These are phyloP conservation scores for Machimus rusticus DNA, from an alignment of 2,888 invertebrate species.

Conservation along the genomic window DNA sequence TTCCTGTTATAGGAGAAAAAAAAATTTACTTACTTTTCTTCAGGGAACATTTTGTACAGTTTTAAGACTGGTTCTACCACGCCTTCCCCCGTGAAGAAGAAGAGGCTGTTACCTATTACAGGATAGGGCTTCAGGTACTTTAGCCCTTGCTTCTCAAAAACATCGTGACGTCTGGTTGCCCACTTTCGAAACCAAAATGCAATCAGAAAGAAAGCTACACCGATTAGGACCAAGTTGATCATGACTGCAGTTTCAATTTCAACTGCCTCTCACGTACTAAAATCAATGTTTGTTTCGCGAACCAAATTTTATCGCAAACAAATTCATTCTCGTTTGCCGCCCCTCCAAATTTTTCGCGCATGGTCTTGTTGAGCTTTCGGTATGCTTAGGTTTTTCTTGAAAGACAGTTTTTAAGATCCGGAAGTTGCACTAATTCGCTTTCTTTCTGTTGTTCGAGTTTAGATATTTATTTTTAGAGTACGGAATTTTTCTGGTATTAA, in stretches of 20 bases:
- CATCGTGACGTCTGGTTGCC: neutral
- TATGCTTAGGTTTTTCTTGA: too few relatives aligned
- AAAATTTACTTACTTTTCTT: neutral
- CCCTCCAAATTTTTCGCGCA: too few relatives aligned
- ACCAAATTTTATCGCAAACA: neutral
- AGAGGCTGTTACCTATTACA: neutral
- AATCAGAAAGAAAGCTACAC: neutral
- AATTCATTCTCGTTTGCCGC: neutral
- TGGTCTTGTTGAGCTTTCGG: too few relatives aligned
- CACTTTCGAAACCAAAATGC: neutral
- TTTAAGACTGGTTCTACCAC: neutral
- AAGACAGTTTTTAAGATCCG: too few relatives aligned
- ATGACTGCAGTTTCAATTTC: neutral
- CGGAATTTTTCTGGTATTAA: too few relatives aligned
- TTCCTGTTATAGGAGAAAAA: neutral
- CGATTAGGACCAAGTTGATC: neutral
- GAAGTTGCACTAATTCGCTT: too few relatives aligned
- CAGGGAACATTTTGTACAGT: neutral
- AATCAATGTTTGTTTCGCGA: neutral
- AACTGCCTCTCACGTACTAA: neutral
- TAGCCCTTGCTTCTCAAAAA: constrained; percentile 7
- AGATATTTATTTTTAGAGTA: too few relatives aligned
- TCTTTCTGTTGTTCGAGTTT: too few relatives aligned
- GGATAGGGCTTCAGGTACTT: neutral
- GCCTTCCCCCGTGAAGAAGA: neutral